Evolutionary conservation across 2,113 vertebrate genomes (phyloP), one percentile per base, ranked within the genome.

Genomic region (Tragelaphus scriptus): DNA sequence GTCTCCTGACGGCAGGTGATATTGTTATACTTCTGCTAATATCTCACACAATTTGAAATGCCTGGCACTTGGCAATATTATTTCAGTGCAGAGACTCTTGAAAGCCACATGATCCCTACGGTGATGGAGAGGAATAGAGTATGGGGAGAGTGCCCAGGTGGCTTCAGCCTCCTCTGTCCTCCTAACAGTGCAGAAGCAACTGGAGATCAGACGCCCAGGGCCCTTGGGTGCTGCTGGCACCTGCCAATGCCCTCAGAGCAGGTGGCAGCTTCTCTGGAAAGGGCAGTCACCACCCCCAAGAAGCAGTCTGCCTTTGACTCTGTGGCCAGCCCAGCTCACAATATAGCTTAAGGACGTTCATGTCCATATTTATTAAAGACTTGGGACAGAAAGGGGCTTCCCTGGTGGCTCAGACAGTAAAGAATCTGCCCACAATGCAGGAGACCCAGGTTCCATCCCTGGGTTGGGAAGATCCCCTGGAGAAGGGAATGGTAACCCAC

Each of bases 131-230:
- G 63, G 59, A 26, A 5, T 2, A 3, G 0, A 1, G 51, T 3
- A 2, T 2, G 9, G 16, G 3, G 32, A 25, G 2, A 10, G 17
- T 0, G 0, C 14, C 0, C 25, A 59, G 5, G 68, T 7, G 0
- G 9, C 51, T 49, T 65, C 30, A 17, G 65, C 53, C 36, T 90
- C 14, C 4, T 53, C 14, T 11, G 14, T 26, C 65, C 25, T 3
- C 40, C 61, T 14, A 1, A 36, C 0, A 2, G 40, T 5, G 14
- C 82, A 85, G 94, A 59, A 36, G n/a, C 7, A 36, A 59, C 7
- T 13, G 6, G 55, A 59, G 53, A 11, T 32, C 44, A 32, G 9
- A 21, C 0, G 2, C 7, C 36, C 12, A 0, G 16, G 40, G n/a
- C 3, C 26, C 25, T 26, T 8, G 2, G 15, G 13, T 21, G 47